These are phyloP conservation scores for Cosmia pyralina DNA, from an alignment of 2,888 invertebrate genomes.

Conservation along the genomic window DNA sequence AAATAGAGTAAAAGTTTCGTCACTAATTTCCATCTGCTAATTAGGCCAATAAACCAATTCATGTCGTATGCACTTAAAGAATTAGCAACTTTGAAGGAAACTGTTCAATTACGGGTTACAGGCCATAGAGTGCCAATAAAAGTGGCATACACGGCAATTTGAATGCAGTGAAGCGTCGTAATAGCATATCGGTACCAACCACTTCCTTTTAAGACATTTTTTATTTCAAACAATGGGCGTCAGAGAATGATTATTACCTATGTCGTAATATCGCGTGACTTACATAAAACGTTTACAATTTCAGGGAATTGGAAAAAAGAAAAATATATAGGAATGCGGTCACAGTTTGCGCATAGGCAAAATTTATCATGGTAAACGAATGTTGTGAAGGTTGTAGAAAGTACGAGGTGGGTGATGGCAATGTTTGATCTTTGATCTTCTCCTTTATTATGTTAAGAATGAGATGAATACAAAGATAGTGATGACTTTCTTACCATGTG, in stretches of 20 bases:
- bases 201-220: conserved; percentile 65
- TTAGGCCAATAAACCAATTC: conserved; percentile 40
- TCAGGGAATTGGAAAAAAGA: conserved; percentile 25
- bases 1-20: neutral
- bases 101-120: conserved; percentile 41
- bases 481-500: neutral
- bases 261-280: conserved; percentile 47
- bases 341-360: conserved; percentile 3
- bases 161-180: conserved; percentile 57
- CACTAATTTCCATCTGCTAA: conserved; percentile 12
- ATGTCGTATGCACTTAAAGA: conserved; percentile 26
- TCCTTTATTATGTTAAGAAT: conserved; percentile 2
- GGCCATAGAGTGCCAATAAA: conserved; percentile 47
- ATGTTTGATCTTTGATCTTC: conserved; percentile 39
- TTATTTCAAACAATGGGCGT: conserved; percentile 62
- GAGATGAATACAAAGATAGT: conserved; percentile 9
- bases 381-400: conserved; percentile 44
- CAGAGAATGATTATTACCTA: conserved; percentile 44
- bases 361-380: conserved; percentile 10
- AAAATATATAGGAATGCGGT: conserved; percentile 22
- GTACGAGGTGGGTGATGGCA: conserved; percentile 33
- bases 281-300: conserved; percentile 59
- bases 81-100: conserved; percentile 54
- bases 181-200: conserved; percentile 49
- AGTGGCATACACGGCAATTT: conserved; percentile 57